A percentile compares a stretch with the other conserved stretches of the same genome.
These are phyloP conservation scores for Sebastes matsubarae DNA, from an alignment of 2,797 vertebrate species.

Conservation along the genomic window DNA sequence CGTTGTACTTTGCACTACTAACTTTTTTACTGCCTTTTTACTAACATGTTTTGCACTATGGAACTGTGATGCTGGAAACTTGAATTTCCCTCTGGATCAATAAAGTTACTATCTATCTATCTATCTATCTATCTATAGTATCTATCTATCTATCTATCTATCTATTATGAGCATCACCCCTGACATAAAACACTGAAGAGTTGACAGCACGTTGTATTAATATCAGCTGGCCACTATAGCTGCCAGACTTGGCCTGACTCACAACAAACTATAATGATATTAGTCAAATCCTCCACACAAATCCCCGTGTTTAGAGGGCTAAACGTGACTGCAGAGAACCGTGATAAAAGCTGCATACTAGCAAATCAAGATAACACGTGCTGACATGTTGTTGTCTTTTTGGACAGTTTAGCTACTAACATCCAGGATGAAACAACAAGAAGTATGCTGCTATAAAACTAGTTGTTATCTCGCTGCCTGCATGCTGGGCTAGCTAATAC, in stretches of 20 bases:
- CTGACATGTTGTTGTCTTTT: not conserved
- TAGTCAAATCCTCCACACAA: slow-evolving; percentile 71
- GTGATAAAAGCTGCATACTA: slow-evolving; percentile 3
- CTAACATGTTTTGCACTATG: too few relatives aligned
- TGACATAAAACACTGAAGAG: not conserved
- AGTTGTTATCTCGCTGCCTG: not conserved
- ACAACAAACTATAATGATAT: slow-evolving; percentile 70
- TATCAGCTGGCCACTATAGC: slow-evolving; percentile 17
- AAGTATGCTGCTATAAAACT: not conserved
- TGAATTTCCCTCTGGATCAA: too few relatives aligned
- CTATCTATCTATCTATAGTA: not conserved
- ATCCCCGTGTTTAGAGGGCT: slow-evolving; percentile 67
- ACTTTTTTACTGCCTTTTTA: too few relatives aligned
- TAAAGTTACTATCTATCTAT: too few relatives aligned
- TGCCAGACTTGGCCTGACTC: slow-evolving; percentile 42
- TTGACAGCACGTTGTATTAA: slow-evolving; percentile 14
- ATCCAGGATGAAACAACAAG: not conserved
- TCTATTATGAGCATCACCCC: not conserved
- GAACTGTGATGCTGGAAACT: too few relatives aligned
- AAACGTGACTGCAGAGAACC: slow-evolving; percentile 25
- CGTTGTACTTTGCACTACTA: too few relatives aligned
- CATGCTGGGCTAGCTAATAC: not conserved
- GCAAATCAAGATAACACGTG: not conserved
- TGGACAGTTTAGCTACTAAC: not conserved
- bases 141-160: not conserved